phyloP scores from a whole-genome alignment of 2,797 vertebrate species.

The Onychomys torridus region DNA sequence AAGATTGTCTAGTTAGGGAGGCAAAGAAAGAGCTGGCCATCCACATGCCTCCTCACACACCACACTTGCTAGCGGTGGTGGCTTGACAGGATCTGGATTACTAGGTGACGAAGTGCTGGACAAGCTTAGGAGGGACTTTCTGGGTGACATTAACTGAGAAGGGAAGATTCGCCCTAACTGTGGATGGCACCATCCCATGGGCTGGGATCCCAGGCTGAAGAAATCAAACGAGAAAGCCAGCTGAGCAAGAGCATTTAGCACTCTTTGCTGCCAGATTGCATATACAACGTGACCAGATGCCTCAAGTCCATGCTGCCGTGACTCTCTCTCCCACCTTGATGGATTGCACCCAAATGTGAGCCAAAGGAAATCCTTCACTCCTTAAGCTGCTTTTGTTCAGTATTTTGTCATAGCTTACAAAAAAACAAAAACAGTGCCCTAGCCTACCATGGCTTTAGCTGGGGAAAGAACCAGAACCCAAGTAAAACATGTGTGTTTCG shows the following conservation, averaged over 20 bases:
- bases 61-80: neutral
- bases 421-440: neutral
- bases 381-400: neutral
- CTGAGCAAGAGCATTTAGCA: neutral
- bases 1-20: neutral
- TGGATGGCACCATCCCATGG: neutral
- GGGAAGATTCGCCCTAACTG: neutral
- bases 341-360: neutral
- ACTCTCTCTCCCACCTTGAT: neutral
- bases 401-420: neutral
- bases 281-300: neutral
- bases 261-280: neutral
- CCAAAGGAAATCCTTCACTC: neutral
- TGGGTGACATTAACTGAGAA: neutral
- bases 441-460: neutral
- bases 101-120: neutral
- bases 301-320: neutral
- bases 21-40: neutral
- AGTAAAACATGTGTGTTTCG: neutral
- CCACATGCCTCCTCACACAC: neutral
- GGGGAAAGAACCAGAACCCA: neutral
- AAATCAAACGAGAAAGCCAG: too few relatives aligned
- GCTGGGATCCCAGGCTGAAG: neutral
- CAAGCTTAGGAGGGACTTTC: neutral
- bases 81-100: neutral